These are phyloP conservation scores for Rhea pennata DNA, from an alignment of 2,113 vertebrate species.

Conservation along the genomic window DNA sequence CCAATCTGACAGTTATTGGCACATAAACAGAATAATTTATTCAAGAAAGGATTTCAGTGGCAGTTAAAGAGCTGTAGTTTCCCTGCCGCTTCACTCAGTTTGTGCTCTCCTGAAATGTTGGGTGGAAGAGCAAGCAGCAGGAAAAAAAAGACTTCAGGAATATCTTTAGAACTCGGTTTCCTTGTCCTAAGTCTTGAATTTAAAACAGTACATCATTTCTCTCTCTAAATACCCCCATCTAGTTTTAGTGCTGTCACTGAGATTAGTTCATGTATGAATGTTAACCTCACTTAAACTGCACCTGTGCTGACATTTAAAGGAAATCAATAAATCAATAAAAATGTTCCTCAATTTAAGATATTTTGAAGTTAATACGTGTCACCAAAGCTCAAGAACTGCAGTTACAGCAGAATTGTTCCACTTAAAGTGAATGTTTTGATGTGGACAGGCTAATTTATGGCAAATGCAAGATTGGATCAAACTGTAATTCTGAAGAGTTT, in stretches of 20 bases:
- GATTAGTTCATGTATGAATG: background rate
- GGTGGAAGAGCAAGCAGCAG: background rate
- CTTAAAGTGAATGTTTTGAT: background rate
- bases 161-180: background rate
- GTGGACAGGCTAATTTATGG: background rate
- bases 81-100: background rate
- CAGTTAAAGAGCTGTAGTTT: background rate
- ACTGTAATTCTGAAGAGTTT: background rate
- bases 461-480: background rate
- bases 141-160: background rate
- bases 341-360: background rate
- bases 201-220: background rate
- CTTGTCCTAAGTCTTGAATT: background rate
- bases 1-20: background rate
- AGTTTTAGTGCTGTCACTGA: background rate
- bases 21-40: background rate
- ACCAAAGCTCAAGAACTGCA: background rate
- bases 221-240: background rate
- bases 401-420: background rate
- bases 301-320: background rate
- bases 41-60: background rate
- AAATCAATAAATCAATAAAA: slow-evolving; percentile 1
- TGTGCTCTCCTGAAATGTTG: background rate
- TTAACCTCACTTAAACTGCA: background rate
- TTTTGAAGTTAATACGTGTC: background rate